Evolutionary conservation across 2,888 invertebrate genomes (phyloP), one percentile per base, ranked within the genome.

Genomic region (Luperina testacea): DNA sequence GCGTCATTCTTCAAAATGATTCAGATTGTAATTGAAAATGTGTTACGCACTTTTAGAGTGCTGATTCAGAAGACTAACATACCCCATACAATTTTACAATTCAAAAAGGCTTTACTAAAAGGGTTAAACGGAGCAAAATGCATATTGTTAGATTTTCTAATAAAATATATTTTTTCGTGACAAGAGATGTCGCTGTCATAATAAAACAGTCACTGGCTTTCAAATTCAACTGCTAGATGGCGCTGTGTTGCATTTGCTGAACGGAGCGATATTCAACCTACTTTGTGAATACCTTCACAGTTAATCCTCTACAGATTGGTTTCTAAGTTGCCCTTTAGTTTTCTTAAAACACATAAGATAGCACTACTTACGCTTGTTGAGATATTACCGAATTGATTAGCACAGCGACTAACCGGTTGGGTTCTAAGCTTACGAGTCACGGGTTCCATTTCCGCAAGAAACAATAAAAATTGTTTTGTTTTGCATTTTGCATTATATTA

Each of bases 171-270:
- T 48, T 48, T 20, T 24, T 17, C 20, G 53, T 6, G 13, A 24
- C 7, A 17, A 27, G 3, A 68, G 63, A 48, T 73, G 65, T 73
- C 38, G 4, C 17, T n/a, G n/a, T 4, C 2, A 7, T 70, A 24
- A 27, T 57, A 15, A 11, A 61, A 27, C 15, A 4, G 0, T 17
- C 32, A 13, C 15, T 45, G 20, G 17, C 42, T 57, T 71, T 20
- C 2, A 4, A 9, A 65, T 11, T 48, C 24, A 57, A 32, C 64
- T 42, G 7, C 27, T 80, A 80, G 80, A 80, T 64, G 64, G 75
- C 82, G 64, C 8, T 82, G 38, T n/a, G 61, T 61, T 13, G 2
- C 4, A 27, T 80, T 51, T n/a, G 9, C 15, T 64, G 7, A 27
- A 51, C n/a, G 11, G 15, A 59, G 27, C 24, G 17, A 57, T 45